phyloP scores from a whole-genome alignment of 2,888 invertebrate species.

The Plebejus anna region DNA sequence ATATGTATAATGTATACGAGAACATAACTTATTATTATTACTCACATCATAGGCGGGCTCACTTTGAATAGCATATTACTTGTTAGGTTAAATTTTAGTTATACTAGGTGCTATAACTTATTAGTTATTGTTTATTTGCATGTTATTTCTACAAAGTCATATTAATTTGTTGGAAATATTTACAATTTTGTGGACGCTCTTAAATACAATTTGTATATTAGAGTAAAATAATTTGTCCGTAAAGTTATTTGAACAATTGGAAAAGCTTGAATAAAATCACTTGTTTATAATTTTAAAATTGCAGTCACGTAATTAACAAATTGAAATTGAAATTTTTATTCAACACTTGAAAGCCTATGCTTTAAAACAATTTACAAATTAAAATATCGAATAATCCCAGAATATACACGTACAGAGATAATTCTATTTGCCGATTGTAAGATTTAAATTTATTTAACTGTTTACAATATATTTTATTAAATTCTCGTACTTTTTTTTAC shows the following conservation, averaged over 20 bases:
- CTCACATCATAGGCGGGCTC: slow-evolving; percentile 1
- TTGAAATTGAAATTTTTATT: slow-evolving; percentile 35
- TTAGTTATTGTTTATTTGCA: background rate
- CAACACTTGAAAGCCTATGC: slow-evolving; percentile 31
- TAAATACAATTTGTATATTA: too few species aligned
- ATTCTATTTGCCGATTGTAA: slow-evolving; percentile 22
- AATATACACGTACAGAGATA: slow-evolving; percentile 27
- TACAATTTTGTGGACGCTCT: too few species aligned
- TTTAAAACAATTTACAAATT: slow-evolving; percentile 34
- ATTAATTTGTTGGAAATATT: too few species aligned
- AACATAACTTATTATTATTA: slow-evolving; percentile 23
- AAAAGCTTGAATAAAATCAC: slow-evolving; percentile 13
- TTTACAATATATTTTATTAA: background rate
- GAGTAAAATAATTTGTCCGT: too few species aligned
- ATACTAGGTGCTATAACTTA: background rate
- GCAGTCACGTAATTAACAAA: slow-evolving; percentile 37
- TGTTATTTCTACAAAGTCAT: background rate
- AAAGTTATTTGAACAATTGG: too few species aligned
- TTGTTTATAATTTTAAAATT: slow-evolving; percentile 36
- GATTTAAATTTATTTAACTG: background rate
- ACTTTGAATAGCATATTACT: background rate
- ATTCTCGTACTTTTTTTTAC: background rate
- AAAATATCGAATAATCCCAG: slow-evolving; percentile 2
- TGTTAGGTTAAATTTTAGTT: background rate
- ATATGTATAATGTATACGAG: slow-evolving; percentile 33